Conservation (phyloP, 2,113 vertebrate species). For the Callochromis pleurospilus region DNA sequence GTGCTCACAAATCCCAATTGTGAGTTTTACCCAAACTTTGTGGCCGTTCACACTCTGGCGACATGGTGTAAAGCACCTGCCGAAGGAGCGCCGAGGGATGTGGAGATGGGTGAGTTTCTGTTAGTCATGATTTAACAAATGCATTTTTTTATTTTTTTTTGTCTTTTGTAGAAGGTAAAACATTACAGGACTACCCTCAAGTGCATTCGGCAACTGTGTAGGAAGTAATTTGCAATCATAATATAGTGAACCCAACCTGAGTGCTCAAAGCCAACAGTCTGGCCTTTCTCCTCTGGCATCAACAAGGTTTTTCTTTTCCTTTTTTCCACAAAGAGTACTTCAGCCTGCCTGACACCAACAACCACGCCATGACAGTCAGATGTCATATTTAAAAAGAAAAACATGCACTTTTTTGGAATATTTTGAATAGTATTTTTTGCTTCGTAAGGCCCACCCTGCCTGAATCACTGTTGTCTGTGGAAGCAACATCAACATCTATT, state of each 20-base stretch:
- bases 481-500: background rate
- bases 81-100: constrained; percentile 81
- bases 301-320: background rate
- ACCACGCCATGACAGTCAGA: background rate
- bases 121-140: background rate
- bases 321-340: background rate
- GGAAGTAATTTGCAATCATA: background rate
- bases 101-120: constrained; percentile 83
- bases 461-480: background rate
- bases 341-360: background rate
- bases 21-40: constrained; percentile 97
- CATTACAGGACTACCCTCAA: background rate
- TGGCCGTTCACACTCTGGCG: constrained; percentile 92
- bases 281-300: background rate
- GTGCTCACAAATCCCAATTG: constrained; percentile 98
- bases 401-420: background rate
- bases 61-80: constrained; percentile 91
- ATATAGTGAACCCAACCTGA: background rate
- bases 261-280: background rate
- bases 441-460: accelerated
- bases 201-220: accelerated
- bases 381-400: background rate
- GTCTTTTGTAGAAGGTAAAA: background rate
- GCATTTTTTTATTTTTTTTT: background rate
- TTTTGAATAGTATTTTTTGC: background rate